Conservation (phyloP, 2,888 invertebrate genomes). For the Papilio demoleus region DNA sequence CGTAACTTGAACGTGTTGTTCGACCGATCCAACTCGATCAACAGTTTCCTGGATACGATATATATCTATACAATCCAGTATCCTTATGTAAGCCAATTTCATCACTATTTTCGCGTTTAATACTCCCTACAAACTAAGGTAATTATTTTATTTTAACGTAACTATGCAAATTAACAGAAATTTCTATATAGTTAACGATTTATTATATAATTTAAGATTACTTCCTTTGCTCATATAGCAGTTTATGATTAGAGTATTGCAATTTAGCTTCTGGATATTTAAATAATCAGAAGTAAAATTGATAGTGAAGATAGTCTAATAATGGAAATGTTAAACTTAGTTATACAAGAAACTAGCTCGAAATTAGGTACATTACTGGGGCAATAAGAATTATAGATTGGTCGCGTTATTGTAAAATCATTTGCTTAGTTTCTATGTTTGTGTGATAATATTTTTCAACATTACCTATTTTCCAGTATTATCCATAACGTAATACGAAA, state of each 20-base stretch:
- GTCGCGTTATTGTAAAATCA: too few species aligned
- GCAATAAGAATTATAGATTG: too few species aligned
- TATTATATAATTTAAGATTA: constrained; percentile 28
- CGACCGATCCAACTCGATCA: constrained; percentile 58
- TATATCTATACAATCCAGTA: constrained; percentile 45
- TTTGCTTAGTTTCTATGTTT: not conserved
- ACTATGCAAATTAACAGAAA: constrained; percentile 46
- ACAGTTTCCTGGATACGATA: constrained; percentile 70
- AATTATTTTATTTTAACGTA: constrained; percentile 46
- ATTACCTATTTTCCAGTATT: not conserved
- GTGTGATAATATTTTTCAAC: not conserved
- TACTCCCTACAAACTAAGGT: constrained; percentile 44
- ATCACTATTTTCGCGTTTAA: constrained; percentile 48
- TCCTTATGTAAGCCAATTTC: constrained; percentile 48
- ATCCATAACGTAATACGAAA: constrained; percentile 12
- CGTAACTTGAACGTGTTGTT: constrained; percentile 69
- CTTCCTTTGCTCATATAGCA: not conserved
- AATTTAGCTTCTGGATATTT: not conserved
- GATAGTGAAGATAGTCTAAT: not conserved
- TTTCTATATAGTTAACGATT: constrained; percentile 39
- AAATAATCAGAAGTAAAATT: not conserved
- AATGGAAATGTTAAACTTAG: not conserved
- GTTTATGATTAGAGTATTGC: not conserved
- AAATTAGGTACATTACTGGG: too few species aligned
- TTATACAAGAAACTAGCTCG: not conserved